Base-by-base conservation (phyloP, 1,140 invertebrate genomes). In the Hylaeus anthracinus region DNA sequence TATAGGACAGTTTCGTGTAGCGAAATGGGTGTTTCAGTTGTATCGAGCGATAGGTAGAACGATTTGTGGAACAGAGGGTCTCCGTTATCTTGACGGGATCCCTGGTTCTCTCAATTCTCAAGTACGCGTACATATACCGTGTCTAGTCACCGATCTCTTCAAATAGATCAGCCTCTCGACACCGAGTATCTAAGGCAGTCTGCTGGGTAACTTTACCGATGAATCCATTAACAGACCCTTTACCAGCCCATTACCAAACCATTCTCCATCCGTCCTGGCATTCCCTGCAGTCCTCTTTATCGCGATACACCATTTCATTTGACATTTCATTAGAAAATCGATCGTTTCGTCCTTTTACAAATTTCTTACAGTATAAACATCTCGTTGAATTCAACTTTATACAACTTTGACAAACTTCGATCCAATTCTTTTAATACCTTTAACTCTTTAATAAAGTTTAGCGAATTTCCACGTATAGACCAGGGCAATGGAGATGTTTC, bases 221-320 rank as follows among this genome's bases (percentile, higher is more conserved):
- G 65, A 67, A 67, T 67, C 65, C 65, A 67, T 67, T 67, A 67
- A 15, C 45, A 37, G n/a, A 51, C 65, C 45, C 45, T 67, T 67
- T 67, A 26, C n/a, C 45, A 12, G 48, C 65, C 65, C 9, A 51
- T 51, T 51, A 37, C 65, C 43, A 9, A 66, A 66, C 64, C 26
- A 48, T 51, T 67, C 26, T 41, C 60, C 45, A n/a, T 67, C n/a
- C 5, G 5, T 8, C n/a, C 58, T 5, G n/a, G 5, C 58, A 26
- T n/a, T 67, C 45, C 9, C 65, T 37, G 14, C 53, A 37, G 45
- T 12, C n/a, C 45, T 37, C 45, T 66, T 48, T 10, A 8, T 37
- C 2, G n/a, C 6, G 15, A 14, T 26, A 12, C 9, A 5, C 8
- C 6, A 45, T 37, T 51, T 51, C 65, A 3, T 1, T 43, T 4